Conservation (phyloP, 2,113 vertebrate species). For the Sigmodon hispidus region DNA sequence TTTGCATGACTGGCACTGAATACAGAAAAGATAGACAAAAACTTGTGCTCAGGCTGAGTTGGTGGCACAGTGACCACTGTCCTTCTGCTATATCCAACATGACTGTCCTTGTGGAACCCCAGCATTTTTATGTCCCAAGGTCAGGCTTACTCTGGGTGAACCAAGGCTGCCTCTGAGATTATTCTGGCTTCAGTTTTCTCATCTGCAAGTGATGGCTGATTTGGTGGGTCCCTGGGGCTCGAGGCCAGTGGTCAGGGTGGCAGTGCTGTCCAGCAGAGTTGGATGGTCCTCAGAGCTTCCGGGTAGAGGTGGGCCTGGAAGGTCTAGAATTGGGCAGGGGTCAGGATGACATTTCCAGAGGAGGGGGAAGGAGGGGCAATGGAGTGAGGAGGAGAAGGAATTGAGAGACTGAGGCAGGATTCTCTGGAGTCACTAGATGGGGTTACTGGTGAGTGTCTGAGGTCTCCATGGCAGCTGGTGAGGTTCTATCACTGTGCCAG, state of each 20-base stretch:
- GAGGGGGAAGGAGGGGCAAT: neutral
- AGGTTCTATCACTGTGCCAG: neutral
- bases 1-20: neutral
- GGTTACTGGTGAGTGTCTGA: neutral
- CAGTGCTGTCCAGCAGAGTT: neutral
- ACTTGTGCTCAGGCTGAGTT: fast-evolving
- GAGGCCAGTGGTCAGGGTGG: neutral
- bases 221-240: neutral
- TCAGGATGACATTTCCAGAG: neutral
- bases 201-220: neutral
- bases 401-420: neutral
- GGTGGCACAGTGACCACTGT: fast-evolving
- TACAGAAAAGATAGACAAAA: neutral
- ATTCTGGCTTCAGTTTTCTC: neutral
- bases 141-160: neutral
- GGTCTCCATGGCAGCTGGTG: neutral
- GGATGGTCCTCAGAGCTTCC: neutral
- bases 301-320: neutral
- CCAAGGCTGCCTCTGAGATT: fast-evolving
- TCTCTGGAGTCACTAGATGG: neutral
- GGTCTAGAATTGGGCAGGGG: neutral
- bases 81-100: fast-evolving
- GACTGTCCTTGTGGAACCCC: neutral
- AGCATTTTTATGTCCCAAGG: neutral
- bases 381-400: neutral